These are phyloP conservation scores for Macquaria ambigua DNA, from an alignment of 2,113 vertebrate genomes.

Conservation along the genomic window DNA sequence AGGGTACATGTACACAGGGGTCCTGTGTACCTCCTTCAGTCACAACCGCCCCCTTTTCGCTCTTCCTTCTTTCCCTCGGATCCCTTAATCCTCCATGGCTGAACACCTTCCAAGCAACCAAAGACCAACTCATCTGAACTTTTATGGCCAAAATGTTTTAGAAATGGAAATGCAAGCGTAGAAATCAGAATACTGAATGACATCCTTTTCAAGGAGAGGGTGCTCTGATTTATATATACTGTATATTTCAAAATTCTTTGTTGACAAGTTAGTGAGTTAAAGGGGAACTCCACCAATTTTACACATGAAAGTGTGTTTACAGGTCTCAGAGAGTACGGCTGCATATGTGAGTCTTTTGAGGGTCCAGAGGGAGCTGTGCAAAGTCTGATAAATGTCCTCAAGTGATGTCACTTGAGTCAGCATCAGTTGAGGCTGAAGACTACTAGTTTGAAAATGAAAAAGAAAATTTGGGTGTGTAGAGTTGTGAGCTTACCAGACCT, in stretches of 20 bases:
- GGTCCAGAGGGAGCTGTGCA: no score
- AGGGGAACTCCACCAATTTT: neutral
- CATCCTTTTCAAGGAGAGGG: constrained; percentile 1
- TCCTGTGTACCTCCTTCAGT: constrained; percentile 53
- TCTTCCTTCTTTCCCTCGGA: constrained; percentile 36
- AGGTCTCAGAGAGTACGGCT: neutral
- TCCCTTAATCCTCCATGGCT: constrained; percentile 73
- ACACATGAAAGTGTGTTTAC: neutral
- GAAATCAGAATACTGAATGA: constrained; percentile 35
- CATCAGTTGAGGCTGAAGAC: neutral
- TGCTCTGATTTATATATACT: constrained; percentile 5
- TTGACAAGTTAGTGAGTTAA: neutral
- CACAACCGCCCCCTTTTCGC: constrained; percentile 35
- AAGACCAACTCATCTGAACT: constrained; percentile 61
- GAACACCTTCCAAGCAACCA: constrained; percentile 61
- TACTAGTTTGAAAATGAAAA: neutral
- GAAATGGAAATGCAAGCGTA: constrained; percentile 49
- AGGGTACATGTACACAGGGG: constrained; percentile 45
- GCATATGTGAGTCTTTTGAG: neutral
- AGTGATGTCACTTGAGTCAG: constrained; percentile 5
- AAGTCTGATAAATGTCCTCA: constrained; percentile 5
- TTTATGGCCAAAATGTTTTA: constrained; percentile 59
- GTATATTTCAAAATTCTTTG: neutral
- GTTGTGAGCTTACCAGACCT: neutral
- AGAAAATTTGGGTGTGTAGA: neutral